Base-by-base conservation (phyloP, 2,113 vertebrate genomes). In the Channa maculata region DNA sequence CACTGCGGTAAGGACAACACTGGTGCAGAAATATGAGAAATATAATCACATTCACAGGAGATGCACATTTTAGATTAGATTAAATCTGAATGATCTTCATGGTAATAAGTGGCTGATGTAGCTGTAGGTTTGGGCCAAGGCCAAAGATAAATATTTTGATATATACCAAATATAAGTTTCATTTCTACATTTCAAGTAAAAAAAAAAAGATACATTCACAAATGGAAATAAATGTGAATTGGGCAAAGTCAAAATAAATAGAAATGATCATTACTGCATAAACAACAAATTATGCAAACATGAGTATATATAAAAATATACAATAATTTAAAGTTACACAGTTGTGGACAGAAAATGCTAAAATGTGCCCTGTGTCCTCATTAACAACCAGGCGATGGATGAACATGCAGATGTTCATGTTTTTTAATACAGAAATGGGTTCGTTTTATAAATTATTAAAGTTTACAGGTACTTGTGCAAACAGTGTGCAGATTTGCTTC, bases 1-100 rank as follows among this genome's bases (percentile, higher is more conserved):
- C 1, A 96, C 94, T 5, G 95, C 95, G 91, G 97, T 98, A 89
- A 96, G 96, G 87, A 58, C 6, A 3, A 44, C 58, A 48, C 36
- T 2, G 37, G 49, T 5, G 10, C 7, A 9, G 68, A 66, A 37
- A 57, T 7, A 34, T 45, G 9, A 7, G 12, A 5, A 46, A 54
- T 24, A 39, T 8, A 74, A 65, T 62, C 51, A 2, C 38, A 4
- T 58, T 67, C 12, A 33, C 63, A 49, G 14, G 12, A 49, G 70
- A 46, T 15, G 15, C 10, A n/a, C 13, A 9, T 12, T 5, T 8
- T 39, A 54, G 50, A 70, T 70, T 14, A 37, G 49, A 71, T 45
- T 5, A 12, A 60, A 74, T 55, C 24, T 43, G 39, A 67, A 76
- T 41, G 71, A 79, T 64, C 37, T 38, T 38, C 11, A 43, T 14